Evolutionary conservation across 1,140 invertebrate genomes (phyloP), one percentile per base, ranked within the genome.

Genomic region (Musca vetustissima): DNA sequence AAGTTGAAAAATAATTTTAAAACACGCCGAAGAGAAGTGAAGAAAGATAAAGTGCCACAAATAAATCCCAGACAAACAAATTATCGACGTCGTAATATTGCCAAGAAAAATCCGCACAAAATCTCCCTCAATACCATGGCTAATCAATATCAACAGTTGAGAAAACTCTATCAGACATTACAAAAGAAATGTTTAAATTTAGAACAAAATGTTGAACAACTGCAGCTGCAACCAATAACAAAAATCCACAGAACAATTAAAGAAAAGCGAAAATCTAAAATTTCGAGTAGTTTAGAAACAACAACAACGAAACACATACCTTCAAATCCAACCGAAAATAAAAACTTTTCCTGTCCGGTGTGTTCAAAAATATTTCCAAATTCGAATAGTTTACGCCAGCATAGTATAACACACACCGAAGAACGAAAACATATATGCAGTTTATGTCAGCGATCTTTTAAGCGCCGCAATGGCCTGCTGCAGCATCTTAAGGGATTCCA

Each of bases 401-500:
- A 81, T 69, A 67, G 72, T 15, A 81, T 81, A 36, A 81, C 79
- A 14, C 79, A 81, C 69, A 71, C 72, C 17, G 74, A 74, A 50
- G 76, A 75, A 67, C 65, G 76, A 14, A 72, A 75, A 21, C 73
- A 79, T 70, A 75, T 79, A 68, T 81, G 79, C 64, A 72, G 49
- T 72, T 72, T 78, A 28, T 82, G 81, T 24, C 70, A 73, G 1
- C 73, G 76, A 7, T 72, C 74, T 21, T 82, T 81, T 59, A 82
- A 82, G 70, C 73, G 80, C 6, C 74, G 74, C 17, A 74, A 78
- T 50, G 81, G 81, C 0, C 66, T 82, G 8, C 77, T 74, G 0
- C 81, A 82, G 66, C 81, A 82, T 70, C 72, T 79, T 48, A 75
- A 75, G 61, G 81, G 75, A 50, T 81, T 74, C 65, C 81, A 82